Percentiles rank a stretch among this genome's conserved stretches.
Conservation (phyloP, 2,113 vertebrate species). For the Gymnocephalus cernua region DNA sequence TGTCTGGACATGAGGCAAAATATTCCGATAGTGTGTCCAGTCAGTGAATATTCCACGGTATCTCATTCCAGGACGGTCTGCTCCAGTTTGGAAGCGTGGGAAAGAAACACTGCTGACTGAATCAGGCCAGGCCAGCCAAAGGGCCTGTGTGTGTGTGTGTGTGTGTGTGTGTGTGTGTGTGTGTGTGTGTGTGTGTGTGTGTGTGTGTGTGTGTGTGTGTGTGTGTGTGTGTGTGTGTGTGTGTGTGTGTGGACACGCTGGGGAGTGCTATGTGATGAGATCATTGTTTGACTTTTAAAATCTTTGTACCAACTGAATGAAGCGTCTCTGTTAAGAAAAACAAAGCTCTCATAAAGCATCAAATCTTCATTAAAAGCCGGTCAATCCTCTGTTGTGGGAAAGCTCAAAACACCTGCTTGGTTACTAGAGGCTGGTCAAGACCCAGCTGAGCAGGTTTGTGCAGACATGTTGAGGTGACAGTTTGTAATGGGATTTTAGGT, state of each 20-base stretch:
- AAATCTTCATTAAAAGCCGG: slow-evolving; percentile 20
- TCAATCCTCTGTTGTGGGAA: not conserved
- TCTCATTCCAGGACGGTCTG: slow-evolving; percentile 50
- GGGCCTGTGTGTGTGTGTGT: slow-evolving; percentile 20
- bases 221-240: slow-evolving; percentile 31
- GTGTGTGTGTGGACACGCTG: not conserved
- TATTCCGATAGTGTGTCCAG: slow-evolving; percentile 53
- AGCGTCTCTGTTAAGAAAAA: not conserved
- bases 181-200: slow-evolving; percentile 19
- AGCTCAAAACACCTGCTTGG: slow-evolving; percentile 16
- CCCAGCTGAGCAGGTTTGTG: slow-evolving; percentile 1
- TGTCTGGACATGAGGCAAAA: slow-evolving; percentile 45
- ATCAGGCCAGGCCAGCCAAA: slow-evolving; percentile 48
- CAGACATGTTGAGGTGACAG: not conserved
- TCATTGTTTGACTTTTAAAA: slow-evolving; percentile 15
- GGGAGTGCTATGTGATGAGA: slow-evolving; percentile 28
- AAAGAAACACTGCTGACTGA: slow-evolving; percentile 58
- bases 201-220: slow-evolving; percentile 28
- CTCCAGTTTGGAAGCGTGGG: slow-evolving; percentile 71
- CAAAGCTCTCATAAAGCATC: slow-evolving; percentile 1
- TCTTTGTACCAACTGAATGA: not conserved
- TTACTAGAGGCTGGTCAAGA: not conserved
- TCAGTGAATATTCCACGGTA: slow-evolving; percentile 51
- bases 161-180: slow-evolving; percentile 26
- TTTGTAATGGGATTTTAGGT: not conserved